Conservation (phyloP, 2,113 vertebrate genomes). For the Balaeniceps rex region DNA sequence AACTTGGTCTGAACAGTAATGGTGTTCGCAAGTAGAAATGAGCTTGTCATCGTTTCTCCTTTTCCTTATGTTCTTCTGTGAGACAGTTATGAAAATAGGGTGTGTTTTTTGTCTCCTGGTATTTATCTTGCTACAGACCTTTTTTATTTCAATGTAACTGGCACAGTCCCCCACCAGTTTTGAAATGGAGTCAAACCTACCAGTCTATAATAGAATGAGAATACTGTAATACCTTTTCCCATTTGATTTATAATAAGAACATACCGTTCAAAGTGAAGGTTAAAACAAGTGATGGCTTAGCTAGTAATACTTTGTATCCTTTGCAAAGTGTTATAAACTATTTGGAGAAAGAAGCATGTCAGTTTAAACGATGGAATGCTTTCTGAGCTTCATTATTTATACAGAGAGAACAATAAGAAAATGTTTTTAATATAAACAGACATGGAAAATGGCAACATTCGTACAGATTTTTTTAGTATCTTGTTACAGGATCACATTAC, state of each 20-base stretch:
- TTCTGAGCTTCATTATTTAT: not conserved
- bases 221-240: not conserved
- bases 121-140: not conserved
- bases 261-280: not conserved
- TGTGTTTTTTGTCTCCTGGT: not conserved
- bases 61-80: not conserved
- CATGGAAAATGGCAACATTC: constrained; percentile 30
- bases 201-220: not conserved
- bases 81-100: not conserved
- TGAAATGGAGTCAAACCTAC: not conserved
- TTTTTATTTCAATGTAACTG: not conserved
- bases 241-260: not conserved
- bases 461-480: constrained; percentile 21
- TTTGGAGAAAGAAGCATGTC: not conserved
- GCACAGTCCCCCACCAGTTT: not conserved
- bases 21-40: not conserved
- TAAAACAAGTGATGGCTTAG: not conserved
- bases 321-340: not conserved
- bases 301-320: not conserved
- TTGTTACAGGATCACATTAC: constrained; percentile 48
- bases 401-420: constrained; percentile 32
- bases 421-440: constrained; percentile 49
- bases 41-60: not conserved
- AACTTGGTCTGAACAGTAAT: not conserved
- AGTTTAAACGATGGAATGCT: constrained; percentile 3